Conservation (phyloP, 2,113 vertebrate species). For the Labrus mixtus region DNA sequence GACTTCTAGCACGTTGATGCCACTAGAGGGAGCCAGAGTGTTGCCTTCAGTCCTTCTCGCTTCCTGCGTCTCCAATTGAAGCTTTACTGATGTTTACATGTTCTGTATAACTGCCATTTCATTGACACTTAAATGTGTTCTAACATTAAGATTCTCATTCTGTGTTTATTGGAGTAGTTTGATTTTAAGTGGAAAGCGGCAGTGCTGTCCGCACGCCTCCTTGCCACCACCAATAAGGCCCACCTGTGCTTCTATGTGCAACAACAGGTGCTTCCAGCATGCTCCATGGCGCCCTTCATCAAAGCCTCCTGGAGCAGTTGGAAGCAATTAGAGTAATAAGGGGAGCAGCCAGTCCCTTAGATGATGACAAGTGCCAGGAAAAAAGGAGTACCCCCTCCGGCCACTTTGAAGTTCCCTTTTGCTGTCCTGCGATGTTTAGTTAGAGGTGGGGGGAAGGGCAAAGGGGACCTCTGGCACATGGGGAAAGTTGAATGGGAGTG, state of each 20-base stretch:
- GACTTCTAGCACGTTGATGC: slow-evolving; percentile 71
- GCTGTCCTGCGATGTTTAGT: slow-evolving; percentile 83
- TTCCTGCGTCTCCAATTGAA: neutral
- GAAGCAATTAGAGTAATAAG: slow-evolving; percentile 87
- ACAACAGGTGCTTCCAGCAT: slow-evolving; percentile 85
- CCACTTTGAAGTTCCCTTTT: slow-evolving; percentile 86
- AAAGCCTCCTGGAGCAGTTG: slow-evolving; percentile 85
- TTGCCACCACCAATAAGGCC: slow-evolving; percentile 58
- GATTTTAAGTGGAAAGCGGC: slow-evolving; percentile 24
- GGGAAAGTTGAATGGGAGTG: slow-evolving; percentile 79
- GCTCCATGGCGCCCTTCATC: slow-evolving; percentile 79
- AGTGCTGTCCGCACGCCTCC: slow-evolving; percentile 22
- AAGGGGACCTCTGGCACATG: slow-evolving; percentile 78
- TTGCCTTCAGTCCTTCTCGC: neutral
- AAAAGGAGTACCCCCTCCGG: slow-evolving; percentile 80
- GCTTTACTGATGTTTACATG: slow-evolving; percentile 6
- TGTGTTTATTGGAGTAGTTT: slow-evolving; percentile 26
- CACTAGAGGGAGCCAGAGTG: slow-evolving; percentile 77
- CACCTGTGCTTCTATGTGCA: slow-evolving; percentile 77
- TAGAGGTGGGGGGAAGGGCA: slow-evolving; percentile 79
- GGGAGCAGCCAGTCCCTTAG: slow-evolving; percentile 81
- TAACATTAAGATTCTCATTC: neutral
- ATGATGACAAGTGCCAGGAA: slow-evolving; percentile 86
- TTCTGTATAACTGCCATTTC: slow-evolving; percentile 25
- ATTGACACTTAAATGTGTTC: slow-evolving; percentile 10